Conservation (phyloP, 2,797 vertebrate species). For the Anas acuta region DNA sequence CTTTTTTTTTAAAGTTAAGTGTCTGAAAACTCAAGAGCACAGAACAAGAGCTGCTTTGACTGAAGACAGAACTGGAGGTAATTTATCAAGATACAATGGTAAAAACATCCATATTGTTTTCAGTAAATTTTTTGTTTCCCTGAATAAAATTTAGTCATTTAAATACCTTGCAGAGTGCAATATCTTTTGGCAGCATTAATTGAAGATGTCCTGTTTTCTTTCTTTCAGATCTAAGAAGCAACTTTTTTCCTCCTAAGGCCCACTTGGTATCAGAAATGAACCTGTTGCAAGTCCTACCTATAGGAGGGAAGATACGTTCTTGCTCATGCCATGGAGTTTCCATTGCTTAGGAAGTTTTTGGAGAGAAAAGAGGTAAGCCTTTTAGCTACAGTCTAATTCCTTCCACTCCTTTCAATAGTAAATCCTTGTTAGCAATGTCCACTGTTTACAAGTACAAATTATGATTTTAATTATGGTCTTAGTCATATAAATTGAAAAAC, state of each 20-base stretch:
- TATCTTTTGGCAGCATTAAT: background rate
- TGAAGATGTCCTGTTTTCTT: background rate
- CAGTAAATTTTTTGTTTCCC: background rate
- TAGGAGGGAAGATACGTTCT: background rate
- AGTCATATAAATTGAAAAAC: background rate
- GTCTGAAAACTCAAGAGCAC: background rate
- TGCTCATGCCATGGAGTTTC: background rate
- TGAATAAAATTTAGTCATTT: background rate
- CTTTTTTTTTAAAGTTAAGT: background rate
- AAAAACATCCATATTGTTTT: background rate
- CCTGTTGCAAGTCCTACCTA: background rate
- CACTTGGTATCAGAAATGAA: background rate
- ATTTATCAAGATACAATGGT: background rate
- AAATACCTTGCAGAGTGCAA: background rate
- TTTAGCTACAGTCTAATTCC: background rate
- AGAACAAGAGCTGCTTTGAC: background rate
- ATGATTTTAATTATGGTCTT: background rate
- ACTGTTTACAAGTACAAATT: background rate
- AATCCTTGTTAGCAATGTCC: background rate
- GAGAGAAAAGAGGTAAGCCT: background rate
- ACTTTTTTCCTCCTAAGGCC: background rate
- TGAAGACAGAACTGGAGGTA: background rate
- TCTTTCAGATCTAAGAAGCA: background rate
- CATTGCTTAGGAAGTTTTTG: background rate
- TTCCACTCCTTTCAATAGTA: background rate